Conservation (phyloP, 2,797 vertebrate genomes). For the Chiroxiphia lanceolata region DNA sequence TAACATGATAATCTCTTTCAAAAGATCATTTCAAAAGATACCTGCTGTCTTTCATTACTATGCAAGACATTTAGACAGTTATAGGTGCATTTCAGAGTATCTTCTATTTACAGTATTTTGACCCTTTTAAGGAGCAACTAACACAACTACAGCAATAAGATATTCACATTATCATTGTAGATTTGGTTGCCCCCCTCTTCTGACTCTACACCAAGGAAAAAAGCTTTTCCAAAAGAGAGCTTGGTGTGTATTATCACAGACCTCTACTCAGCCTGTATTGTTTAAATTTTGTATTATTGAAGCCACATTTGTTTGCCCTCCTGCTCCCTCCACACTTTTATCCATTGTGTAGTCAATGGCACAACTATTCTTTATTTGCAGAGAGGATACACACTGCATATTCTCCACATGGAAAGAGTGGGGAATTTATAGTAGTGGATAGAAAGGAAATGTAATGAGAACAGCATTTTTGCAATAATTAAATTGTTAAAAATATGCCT, state of each 20-base stretch:
- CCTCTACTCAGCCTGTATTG: background rate
- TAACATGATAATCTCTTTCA: background rate
- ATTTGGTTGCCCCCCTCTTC: background rate
- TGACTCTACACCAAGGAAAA: background rate
- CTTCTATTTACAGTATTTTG: background rate
- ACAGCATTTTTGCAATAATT: background rate
- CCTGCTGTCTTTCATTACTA: background rate
- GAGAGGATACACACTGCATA: background rate
- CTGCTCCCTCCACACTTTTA: background rate
- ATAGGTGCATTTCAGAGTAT: background rate
- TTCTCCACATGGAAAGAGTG: background rate
- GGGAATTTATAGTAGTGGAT: background rate
- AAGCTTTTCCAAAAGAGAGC: background rate
- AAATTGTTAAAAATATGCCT: background rate
- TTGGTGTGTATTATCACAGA: background rate
- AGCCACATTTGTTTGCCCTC: background rate
- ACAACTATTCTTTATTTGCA: background rate
- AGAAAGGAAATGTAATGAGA: background rate
- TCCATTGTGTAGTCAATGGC: background rate
- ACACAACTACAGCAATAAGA: background rate
- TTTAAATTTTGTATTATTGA: background rate
- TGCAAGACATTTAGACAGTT: background rate
- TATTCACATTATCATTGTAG: background rate
- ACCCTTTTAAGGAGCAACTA: background rate
- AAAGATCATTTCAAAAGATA: background rate